These are phyloP conservation scores for Zaprionus nigranus DNA, from an alignment of 1,140 invertebrate species.

Conservation along the genomic window DNA sequence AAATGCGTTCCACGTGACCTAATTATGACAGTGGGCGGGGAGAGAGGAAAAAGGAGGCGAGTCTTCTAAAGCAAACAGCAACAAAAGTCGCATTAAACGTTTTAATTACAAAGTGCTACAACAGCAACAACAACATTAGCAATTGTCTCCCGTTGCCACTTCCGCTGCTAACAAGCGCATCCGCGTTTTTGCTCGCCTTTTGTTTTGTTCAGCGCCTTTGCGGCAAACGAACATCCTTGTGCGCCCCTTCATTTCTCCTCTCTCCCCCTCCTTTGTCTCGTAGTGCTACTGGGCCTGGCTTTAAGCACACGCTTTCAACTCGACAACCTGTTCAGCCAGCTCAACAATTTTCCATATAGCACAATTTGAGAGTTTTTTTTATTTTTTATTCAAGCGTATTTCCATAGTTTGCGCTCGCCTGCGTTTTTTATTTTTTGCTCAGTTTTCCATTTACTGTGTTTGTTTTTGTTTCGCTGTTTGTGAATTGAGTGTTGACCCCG, in stretches of 20 bases:
- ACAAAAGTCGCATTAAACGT: slow-evolving; percentile 53
- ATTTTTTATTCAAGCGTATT: slow-evolving; percentile 15
- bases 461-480: slow-evolving; percentile 54
- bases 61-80: slow-evolving; percentile 11
- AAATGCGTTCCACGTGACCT: slow-evolving; percentile 68
- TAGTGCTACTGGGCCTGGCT: slow-evolving; percentile 18
- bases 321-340: slow-evolving; percentile 51
- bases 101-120: slow-evolving; percentile 61
- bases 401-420: neutral
- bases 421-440: neutral
- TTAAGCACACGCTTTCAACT: slow-evolving; percentile 46
- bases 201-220: slow-evolving; percentile 1
- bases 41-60: neutral
- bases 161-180: slow-evolving; percentile 77
- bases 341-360: slow-evolving; percentile 46
- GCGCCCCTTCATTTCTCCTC: neutral
- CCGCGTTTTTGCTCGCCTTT: slow-evolving; percentile 50
- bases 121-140: slow-evolving; percentile 46
- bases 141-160: slow-evolving; percentile 54
- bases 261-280: neutral
- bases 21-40: slow-evolving; percentile 47
- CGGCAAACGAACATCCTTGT: slow-evolving; percentile 11
- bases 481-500: slow-evolving; percentile 75
- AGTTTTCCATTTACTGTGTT: slow-evolving; percentile 32
- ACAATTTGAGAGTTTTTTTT: slow-evolving; percentile 6